Base-by-base conservation (phyloP, 2,888 invertebrate species). In the Acrocyrtus sp. region DNA sequence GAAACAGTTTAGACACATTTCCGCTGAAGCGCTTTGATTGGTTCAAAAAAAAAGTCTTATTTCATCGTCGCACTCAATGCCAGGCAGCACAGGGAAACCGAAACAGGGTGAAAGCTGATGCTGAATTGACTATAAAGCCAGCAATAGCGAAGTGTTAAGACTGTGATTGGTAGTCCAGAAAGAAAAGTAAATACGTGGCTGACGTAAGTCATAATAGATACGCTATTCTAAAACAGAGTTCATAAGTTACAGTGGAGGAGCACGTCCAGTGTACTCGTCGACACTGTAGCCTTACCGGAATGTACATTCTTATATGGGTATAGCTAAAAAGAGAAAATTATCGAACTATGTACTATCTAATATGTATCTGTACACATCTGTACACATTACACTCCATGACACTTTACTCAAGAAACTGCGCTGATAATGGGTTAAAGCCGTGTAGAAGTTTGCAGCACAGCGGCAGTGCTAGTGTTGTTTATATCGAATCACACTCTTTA, bases 101-200 rank as follows among this genome's bases (percentile, higher is more conserved):
- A 63, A 51, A 62, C 41, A 58, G 43, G 5, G 39, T 27, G 43
- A 62, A 63, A 63, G 62, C 61, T 54, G 57, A 57, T 69, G 60
- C 65, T 63, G 69, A 54, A 69, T 69, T 65, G 72, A 60, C 57
- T 57, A 63, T 61, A 68, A 67, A 63, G n/a, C n/a, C n/a, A 58
- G 58, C 58, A 56, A 63, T 26, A 26, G 39, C 54, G 56, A 74
- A 74, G 73, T 73, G 61, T 73, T 62, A 62, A 56, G 56, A 62
- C 62, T 62, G 66, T 73, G 62, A 67, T 67, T 62, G 66, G 67
- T 68, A 67, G 61, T 73, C 62, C 67, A 62, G 57, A 51, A 62
- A 45, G 47, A 57, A 73, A 58, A 73, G 73, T 62, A 73, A 73
- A 67, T 67, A 73, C 67, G 67, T 61, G 73, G 68, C 66, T 67